phyloP scores from a whole-genome alignment of 2,797 vertebrate species.

The Sebastes itinus region DNA sequence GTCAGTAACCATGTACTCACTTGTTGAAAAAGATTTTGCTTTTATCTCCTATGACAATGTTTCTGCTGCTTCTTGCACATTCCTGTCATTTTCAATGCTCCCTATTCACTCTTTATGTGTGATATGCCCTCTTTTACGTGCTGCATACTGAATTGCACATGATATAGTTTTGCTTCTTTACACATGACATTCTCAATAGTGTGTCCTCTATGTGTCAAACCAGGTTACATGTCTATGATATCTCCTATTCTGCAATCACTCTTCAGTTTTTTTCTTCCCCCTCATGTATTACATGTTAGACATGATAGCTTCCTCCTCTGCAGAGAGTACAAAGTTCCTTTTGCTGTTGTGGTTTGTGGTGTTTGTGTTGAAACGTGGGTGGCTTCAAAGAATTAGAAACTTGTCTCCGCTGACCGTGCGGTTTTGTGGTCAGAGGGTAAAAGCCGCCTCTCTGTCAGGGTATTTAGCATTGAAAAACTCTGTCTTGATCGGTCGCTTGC shows the following conservation, averaged over 20 bases:
- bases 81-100: slow-evolving; percentile 29
- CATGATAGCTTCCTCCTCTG: not conserved
- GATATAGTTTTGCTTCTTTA: not conserved
- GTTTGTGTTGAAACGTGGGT: slow-evolving; percentile 15
- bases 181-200: not conserved
- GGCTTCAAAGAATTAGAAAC: slow-evolving; percentile 41
- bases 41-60: slow-evolving; percentile 13
- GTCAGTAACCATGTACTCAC: slow-evolving; percentile 58
- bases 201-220: slow-evolving; percentile 6
- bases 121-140: not conserved
- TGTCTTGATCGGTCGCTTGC: not conserved
- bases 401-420: slow-evolving; percentile 7
- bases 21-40: slow-evolving; percentile 13
- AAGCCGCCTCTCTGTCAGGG: slow-evolving; percentile 27
- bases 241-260: not conserved
- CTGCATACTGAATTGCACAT: not conserved
- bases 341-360: slow-evolving; percentile 12
- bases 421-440: slow-evolving; percentile 38
- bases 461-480: slow-evolving; percentile 28
- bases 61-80: slow-evolving; percentile 40
- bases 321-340: slow-evolving; percentile 54
- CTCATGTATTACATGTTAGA: not conserved
- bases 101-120: not conserved
- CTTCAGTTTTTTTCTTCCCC: not conserved
- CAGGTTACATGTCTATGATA: not conserved